Conservation (phyloP, 2,797 vertebrate genomes). For the Tapirus indicus region DNA sequence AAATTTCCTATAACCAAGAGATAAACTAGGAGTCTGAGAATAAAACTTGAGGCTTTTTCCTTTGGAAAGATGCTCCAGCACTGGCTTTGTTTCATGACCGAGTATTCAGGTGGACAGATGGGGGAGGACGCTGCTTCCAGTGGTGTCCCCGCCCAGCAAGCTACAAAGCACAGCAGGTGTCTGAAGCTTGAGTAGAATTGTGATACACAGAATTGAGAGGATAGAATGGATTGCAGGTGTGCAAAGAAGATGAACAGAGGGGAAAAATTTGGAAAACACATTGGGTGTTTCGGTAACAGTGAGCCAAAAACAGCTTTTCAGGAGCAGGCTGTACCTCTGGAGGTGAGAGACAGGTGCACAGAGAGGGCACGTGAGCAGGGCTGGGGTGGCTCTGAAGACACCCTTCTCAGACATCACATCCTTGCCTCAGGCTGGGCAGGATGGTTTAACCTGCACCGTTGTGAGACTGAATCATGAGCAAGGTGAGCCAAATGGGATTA, state of each 20-base stretch:
- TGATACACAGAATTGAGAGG: not conserved
- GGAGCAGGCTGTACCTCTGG: not conserved
- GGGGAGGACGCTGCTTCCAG: not conserved
- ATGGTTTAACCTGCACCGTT: accelerated
- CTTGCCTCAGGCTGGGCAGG: not conserved
- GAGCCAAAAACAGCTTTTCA: not conserved
- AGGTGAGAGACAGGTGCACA: accelerated
- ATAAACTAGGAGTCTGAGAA: not conserved
- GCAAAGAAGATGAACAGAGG: not conserved
- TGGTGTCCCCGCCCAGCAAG: accelerated
- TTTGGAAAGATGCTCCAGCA: not conserved
- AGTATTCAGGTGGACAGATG: too few relatives aligned
- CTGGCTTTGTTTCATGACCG: not conserved
- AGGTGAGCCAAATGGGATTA: not conserved
- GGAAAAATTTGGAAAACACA: not conserved
- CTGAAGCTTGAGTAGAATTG: not conserved
- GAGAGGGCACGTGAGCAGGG: not conserved
- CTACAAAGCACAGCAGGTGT: accelerated
- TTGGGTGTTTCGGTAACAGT: too few relatives aligned
- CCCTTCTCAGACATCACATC: accelerated
- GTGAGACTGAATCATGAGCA: not conserved
- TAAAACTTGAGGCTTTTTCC: not conserved
- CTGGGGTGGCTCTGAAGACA: not conserved
- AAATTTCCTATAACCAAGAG: not conserved
- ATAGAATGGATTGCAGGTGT: not conserved